phyloP scores from a whole-genome alignment of 2,113 vertebrate genomes.

The Leptosomus discolor region DNA sequence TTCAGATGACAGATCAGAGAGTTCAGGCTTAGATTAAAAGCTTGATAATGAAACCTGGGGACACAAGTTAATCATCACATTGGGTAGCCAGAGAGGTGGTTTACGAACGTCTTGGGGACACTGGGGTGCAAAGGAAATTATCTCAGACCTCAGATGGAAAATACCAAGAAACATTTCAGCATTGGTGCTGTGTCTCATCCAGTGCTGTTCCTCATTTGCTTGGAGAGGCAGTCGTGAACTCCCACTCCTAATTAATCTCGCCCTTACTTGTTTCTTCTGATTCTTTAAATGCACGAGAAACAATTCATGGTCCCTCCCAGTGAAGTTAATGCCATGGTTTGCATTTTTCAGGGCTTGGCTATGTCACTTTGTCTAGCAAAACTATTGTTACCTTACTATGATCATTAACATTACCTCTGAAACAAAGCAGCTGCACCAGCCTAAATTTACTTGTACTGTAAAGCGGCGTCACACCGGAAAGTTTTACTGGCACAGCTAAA shows the following conservation, averaged over 20 bases:
- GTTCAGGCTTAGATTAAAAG: constrained; percentile 26
- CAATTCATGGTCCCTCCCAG: neutral
- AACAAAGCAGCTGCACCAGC: neutral
- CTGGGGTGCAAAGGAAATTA: neutral
- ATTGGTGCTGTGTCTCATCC: neutral
- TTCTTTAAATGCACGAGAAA: neutral
- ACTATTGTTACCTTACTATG: neutral
- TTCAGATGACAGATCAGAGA: constrained; percentile 39
- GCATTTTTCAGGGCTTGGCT: neutral
- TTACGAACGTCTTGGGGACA: neutral
- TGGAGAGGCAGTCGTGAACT: neutral
- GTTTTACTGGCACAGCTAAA: neutral
- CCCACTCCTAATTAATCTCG: neutral
- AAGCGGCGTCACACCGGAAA: neutral
- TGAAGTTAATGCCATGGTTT: neutral
- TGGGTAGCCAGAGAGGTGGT: neutral
- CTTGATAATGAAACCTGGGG: constrained; percentile 28
- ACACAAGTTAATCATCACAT: neutral
- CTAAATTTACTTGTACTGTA: neutral
- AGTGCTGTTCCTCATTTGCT: neutral
- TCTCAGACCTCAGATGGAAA: neutral
- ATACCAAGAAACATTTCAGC: neutral
- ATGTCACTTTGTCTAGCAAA: neutral
- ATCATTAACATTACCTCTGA: neutral
- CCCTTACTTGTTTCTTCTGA: constrained; percentile 2